Conservation (phyloP, 2,888 invertebrate species). For the Campoplex nolae region DNA sequence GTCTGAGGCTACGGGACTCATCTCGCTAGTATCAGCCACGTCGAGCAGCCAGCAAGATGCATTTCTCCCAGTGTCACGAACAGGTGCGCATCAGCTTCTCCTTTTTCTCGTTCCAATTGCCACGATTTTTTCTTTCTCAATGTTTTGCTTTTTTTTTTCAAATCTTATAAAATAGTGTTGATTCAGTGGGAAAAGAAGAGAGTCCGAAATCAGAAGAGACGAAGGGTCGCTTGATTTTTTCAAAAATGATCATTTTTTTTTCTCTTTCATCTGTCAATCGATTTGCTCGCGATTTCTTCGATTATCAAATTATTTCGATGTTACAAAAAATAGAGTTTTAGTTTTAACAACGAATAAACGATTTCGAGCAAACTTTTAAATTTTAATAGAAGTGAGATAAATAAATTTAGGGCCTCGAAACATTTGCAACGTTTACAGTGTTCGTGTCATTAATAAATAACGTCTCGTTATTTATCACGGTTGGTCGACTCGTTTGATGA, state of each 20-base stretch:
- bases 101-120: constrained; percentile 7
- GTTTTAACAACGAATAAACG: background rate
- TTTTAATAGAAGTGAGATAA: background rate
- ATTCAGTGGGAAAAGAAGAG: background rate
- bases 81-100: constrained; percentile 36
- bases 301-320: background rate
- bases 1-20: constrained; percentile 72
- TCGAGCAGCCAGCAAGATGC: constrained; percentile 78
- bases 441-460: constrained; percentile 18
- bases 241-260: too few relatives aligned
- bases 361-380: background rate
- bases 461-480: constrained; percentile 32
- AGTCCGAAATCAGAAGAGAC: background rate
- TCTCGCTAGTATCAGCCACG: constrained; percentile 78
- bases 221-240: too few relatives aligned
- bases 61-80: constrained; percentile 65
- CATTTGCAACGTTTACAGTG: background rate
- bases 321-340: background rate
- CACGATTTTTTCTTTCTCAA: background rate
- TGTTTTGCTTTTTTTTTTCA: background rate
- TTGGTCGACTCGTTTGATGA: constrained; percentile 44
- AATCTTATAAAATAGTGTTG: background rate
- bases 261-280: too few relatives aligned
- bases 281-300: too few relatives aligned
- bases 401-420: background rate